phyloP scores from a whole-genome alignment of 2,888 invertebrate species.

The Amiota mariae region DNA sequence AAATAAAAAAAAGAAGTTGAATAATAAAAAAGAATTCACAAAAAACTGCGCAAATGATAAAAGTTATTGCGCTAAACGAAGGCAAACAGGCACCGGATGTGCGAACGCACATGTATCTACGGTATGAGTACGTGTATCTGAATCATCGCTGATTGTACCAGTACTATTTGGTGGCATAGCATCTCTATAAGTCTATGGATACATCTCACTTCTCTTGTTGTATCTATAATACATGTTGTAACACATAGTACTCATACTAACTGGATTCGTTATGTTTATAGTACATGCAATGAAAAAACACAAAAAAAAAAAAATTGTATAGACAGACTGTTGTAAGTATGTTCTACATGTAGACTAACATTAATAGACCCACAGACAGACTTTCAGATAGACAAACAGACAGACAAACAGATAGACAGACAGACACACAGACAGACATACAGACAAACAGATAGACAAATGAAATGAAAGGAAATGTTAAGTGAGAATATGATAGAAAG shows the following conservation, averaged over 20 bases:
- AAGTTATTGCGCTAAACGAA: conserved; percentile 47
- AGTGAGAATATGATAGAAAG: neutral
- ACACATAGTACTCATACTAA: conserved; percentile 52
- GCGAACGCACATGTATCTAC: neutral
- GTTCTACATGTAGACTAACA: neutral
- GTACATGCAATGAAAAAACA: neutral
- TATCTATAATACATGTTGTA: conserved; percentile 37
- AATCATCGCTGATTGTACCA: too few relatives aligned
- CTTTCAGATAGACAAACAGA: neutral
- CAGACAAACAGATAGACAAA: neutral
- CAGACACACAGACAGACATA: neutral
- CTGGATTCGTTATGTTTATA: conserved; percentile 48
- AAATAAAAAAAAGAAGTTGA: neutral
- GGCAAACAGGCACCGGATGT: neutral
- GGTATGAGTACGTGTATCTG: neutral
- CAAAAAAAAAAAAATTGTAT: too few relatives aligned
- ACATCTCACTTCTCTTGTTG: neutral
- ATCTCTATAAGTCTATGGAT: neutral
- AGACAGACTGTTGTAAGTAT: neutral
- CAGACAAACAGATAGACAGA: neutral
- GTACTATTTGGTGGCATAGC: too few relatives aligned
- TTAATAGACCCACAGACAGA: neutral
- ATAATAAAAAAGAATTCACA: neutral
- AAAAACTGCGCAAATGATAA: conserved; percentile 41
- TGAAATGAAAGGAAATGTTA: conserved; percentile 1